Percentiles rank a stretch among this genome's conserved stretches.
Evolutionary conservation across 2,113 vertebrate species (phyloP).

Genomic region (Macquaria ambigua): DNA sequence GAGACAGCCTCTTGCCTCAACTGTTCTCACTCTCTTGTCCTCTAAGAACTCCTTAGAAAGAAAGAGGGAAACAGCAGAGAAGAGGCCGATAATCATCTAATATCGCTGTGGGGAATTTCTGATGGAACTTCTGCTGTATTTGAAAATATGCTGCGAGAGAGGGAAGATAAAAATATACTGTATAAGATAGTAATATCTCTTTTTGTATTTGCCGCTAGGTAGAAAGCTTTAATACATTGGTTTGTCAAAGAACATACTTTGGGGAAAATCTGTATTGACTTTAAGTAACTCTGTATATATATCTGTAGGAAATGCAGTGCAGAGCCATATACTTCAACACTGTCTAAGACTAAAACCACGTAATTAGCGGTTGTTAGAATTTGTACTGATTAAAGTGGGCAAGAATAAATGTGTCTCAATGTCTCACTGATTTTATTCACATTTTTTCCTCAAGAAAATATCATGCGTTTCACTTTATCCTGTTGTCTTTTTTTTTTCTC

Average conservation of each 20-base stretch:
- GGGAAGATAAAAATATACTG: not conserved
- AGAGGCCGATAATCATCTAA: slow-evolving; percentile 11
- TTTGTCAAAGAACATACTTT: not conserved
- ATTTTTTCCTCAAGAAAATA: not conserved
- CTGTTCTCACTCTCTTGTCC: slow-evolving; percentile 22
- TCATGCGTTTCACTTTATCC: not conserved
- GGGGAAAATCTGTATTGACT: not conserved
- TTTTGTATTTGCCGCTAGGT: not conserved
- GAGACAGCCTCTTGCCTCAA: slow-evolving; percentile 27
- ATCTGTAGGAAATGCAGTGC: not conserved
- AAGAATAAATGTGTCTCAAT: not conserved
- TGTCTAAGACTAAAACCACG: not conserved
- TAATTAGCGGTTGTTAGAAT: not conserved
- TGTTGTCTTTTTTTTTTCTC: not conserved
- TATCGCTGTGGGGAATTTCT: not conserved
- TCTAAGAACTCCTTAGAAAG: slow-evolving; percentile 8
- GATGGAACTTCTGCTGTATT: slow-evolving; percentile 2
- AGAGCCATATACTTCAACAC: not conserved
- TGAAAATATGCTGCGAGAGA: not conserved
- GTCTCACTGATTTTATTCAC: not conserved
- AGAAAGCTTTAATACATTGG: not conserved
- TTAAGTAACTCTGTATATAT: not conserved
- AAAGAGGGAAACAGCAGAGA: slow-evolving; percentile 23
- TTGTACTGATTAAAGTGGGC: not conserved
- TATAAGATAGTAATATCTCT: not conserved